Percentiles rank a stretch among this genome's conserved stretches.
These are phyloP conservation scores for Sceloporus undulatus DNA, from an alignment of 2,113 vertebrate species.

Conservation along the genomic window DNA sequence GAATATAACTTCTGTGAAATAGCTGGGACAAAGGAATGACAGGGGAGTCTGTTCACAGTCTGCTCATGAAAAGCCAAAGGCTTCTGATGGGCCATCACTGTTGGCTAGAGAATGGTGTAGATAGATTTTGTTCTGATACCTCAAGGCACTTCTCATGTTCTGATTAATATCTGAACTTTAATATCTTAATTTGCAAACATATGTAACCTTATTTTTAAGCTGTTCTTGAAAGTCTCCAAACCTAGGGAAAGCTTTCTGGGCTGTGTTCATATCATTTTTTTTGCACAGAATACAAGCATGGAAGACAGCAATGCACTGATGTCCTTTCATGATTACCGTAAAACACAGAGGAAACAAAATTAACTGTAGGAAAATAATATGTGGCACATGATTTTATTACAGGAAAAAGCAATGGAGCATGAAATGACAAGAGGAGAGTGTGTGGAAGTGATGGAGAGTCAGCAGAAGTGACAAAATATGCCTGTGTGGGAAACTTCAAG, in stretches of 20 bases:
- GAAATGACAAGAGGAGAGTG: constrained; percentile 43
- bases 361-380: constrained; percentile 32
- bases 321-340: constrained; percentile 24
- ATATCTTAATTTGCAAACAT: background rate
- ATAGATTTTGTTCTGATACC: no score
- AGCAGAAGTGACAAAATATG: constrained; percentile 10
- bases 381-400: background rate
- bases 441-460: constrained; percentile 22
- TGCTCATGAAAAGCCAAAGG: background rate
- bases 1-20: background rate
- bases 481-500: background rate
- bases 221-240: background rate
- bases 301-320: constrained; percentile 26
- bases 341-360: constrained; percentile 48
- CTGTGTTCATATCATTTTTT: background rate
- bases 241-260: background rate
- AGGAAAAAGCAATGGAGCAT: constrained; percentile 36
- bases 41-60: background rate
- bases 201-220: background rate
- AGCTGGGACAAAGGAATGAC: background rate
- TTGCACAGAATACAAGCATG: background rate
- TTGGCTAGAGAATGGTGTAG: background rate
- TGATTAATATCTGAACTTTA: background rate
- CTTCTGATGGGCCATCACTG: background rate
- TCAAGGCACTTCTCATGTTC: background rate